Conservation (phyloP, 1,140 invertebrate genomes). For the Stenopsyche tienmushanensis region DNA sequence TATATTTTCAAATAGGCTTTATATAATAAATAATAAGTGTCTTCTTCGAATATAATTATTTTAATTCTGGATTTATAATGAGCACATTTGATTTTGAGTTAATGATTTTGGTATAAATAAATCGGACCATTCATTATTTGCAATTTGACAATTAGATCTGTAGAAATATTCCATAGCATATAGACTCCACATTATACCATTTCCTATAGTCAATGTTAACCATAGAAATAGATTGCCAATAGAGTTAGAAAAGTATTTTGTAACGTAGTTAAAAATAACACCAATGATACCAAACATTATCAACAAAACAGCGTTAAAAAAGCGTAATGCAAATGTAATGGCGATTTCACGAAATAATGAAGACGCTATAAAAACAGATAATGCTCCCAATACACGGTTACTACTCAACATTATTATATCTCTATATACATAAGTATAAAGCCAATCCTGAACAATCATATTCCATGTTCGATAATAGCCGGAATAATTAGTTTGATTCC, state of each 20-base stretch:
- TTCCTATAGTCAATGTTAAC: slow-evolving; percentile 74
- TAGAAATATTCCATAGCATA: slow-evolving; percentile 88
- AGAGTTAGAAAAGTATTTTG: slow-evolving; percentile 52
- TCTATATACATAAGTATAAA: slow-evolving; percentile 89
- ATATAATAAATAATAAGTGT: too few relatives aligned
- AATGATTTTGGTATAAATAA: slow-evolving; percentile 60
- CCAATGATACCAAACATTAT: slow-evolving; percentile 67
- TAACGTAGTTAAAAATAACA: slow-evolving; percentile 53
- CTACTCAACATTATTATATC: slow-evolving; percentile 68
- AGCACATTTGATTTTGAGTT: too few relatives aligned
- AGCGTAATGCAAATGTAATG: slow-evolving; percentile 71
- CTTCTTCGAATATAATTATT: too few relatives aligned
- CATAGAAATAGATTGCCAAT: slow-evolving; percentile 81
- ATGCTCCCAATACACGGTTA: slow-evolving; percentile 56
- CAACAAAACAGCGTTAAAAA: slow-evolving; percentile 86
- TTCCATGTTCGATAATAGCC: slow-evolving; percentile 95
- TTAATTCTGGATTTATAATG: too few relatives aligned
- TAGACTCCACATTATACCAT: slow-evolving; percentile 71
- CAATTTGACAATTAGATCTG: slow-evolving; percentile 68
- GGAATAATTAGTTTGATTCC: slow-evolving; percentile 81
- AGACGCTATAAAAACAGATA: slow-evolving; percentile 64
- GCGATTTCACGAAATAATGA: slow-evolving; percentile 86
- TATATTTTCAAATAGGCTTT: too few relatives aligned
- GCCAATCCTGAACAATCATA: slow-evolving; percentile 90
- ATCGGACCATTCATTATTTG: slow-evolving; percentile 52